Percentiles rank a stretch among this genome's conserved stretches.
Evolutionary conservation across 1,140 invertebrate genomes (phyloP).

Genomic region (Drosophila bocki): DNA sequence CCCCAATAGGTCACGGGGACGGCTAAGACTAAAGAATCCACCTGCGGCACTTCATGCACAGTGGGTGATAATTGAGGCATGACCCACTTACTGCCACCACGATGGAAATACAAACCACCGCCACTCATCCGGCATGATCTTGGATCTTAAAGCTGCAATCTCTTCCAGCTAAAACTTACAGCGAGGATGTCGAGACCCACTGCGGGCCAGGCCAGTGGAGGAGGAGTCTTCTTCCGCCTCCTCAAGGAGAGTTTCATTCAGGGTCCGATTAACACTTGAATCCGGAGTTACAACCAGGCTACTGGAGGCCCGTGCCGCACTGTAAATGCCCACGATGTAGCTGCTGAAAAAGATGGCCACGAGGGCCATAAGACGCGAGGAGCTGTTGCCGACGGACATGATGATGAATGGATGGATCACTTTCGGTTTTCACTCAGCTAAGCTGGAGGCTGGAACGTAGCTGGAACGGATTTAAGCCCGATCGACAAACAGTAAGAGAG

Average conservation of each 20-base stretch:
- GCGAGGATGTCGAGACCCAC: constrained; percentile 69
- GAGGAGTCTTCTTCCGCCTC: neutral
- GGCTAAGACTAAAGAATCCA: constrained; percentile 75
- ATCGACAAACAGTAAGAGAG: constrained; percentile 8
- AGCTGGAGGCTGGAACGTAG: constrained; percentile 21
- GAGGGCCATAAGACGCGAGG: constrained; percentile 62
- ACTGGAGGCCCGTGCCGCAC: constrained; percentile 59
- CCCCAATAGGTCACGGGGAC: constrained; percentile 28
- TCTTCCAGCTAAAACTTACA: constrained; percentile 57
- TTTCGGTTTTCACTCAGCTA: constrained; percentile 69
- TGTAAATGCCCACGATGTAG: constrained; percentile 64
- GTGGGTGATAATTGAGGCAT: constrained; percentile 79
- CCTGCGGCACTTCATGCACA: constrained; percentile 52
- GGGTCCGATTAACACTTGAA: neutral
- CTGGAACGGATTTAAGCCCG: constrained; percentile 9
- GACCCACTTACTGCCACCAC: constrained; percentile 68
- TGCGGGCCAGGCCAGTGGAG: constrained; percentile 22
- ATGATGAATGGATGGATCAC: constrained; percentile 42
- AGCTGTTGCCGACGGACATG: constrained; percentile 50
- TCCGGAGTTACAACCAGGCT: constrained; percentile 3
- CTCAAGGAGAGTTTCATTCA: constrained; percentile 22
- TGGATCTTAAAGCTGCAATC: neutral
- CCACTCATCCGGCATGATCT: constrained; percentile 41
- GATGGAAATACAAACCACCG: constrained; percentile 57
- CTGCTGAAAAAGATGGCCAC: constrained; percentile 69